Evolutionary conservation across 2,888 invertebrate species (phyloP).

Genomic region (Taenaris catops): DNA sequence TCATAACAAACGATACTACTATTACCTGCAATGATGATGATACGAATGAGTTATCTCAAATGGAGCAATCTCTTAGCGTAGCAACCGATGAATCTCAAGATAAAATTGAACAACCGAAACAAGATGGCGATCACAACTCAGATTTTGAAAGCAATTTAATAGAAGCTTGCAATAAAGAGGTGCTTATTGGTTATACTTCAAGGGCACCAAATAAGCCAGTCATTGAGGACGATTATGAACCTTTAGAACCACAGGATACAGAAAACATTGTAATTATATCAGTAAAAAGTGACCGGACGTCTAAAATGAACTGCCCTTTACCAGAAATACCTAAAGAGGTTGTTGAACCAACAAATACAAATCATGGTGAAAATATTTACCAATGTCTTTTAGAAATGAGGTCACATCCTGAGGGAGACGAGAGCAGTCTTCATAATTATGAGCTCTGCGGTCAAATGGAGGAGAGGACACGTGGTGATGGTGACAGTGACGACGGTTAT

Average conservation of each 20-base stretch:
- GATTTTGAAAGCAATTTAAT: slow-evolving; percentile 69
- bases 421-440: slow-evolving; percentile 73
- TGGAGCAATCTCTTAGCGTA: slow-evolving; percentile 40
- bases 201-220: slow-evolving; percentile 42
- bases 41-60: slow-evolving; percentile 20
- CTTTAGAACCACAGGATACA: slow-evolving; percentile 54
- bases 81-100: slow-evolving; percentile 37
- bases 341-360: slow-evolving; percentile 27
- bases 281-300: slow-evolving; percentile 48
- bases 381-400: slow-evolving; percentile 69
- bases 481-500: slow-evolving; percentile 72
- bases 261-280: slow-evolving; percentile 56
- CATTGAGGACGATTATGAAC: slow-evolving; percentile 68
- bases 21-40: slow-evolving; percentile 35
- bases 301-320: slow-evolving; percentile 70
- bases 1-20: slow-evolving; percentile 43
- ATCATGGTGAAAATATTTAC: slow-evolving; percentile 57
- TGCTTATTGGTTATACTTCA: slow-evolving; percentile 52
- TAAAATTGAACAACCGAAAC: slow-evolving; percentile 24
- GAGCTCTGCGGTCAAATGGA: slow-evolving; percentile 69
- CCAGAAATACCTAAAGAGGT: slow-evolving; percentile 66
- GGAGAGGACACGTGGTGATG: slow-evolving; percentile 65
- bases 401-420: slow-evolving; percentile 70
- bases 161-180: slow-evolving; percentile 67
- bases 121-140: slow-evolving; percentile 38